Conservation (phyloP, 2,888 invertebrate species). For the Nineta flava region DNA sequence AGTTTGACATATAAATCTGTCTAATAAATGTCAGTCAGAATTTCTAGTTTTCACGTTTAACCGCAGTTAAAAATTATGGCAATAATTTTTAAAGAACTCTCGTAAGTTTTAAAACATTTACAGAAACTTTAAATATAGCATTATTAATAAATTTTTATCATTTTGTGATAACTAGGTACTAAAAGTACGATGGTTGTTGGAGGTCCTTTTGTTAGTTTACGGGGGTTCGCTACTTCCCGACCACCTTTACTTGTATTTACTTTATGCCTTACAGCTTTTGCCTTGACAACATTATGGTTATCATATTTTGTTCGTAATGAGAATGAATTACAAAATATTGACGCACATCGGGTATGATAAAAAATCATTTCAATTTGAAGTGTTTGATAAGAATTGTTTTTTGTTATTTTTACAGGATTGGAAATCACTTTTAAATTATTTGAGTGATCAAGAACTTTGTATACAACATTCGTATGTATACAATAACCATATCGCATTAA, state of each 20-base stretch:
- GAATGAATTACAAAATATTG: slow-evolving; percentile 1
- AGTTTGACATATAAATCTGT: too few species aligned
- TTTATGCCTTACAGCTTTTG: slow-evolving; percentile 5
- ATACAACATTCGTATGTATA: not conserved
- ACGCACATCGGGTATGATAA: slow-evolving; percentile 1
- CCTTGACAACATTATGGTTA: slow-evolving; percentile 4
- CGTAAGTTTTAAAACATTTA: too few species aligned
- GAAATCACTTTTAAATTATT: not conserved
- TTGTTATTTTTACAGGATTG: not conserved
- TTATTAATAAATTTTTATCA: too few species aligned
- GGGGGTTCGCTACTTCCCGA: slow-evolving; percentile 3
- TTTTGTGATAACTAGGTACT: not conserved
- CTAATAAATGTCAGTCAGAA: too few species aligned
- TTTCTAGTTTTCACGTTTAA: too few species aligned
- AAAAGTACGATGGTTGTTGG: slow-evolving; percentile 2
- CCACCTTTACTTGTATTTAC: slow-evolving; percentile 6
- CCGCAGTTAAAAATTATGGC: too few species aligned
- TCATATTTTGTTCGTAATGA: slow-evolving; percentile 4
- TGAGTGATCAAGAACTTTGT: slow-evolving; percentile 1
- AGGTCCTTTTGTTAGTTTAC: not conserved
- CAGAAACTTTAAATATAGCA: too few species aligned
- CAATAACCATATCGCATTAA: not conserved
- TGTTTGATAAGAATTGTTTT: not conserved
- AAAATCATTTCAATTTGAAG: not conserved
- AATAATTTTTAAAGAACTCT: too few species aligned